Evolutionary conservation across 2,888 invertebrate species (phyloP), one percentile per base, ranked within the genome.

Genomic region (Drymonia ruficornis): DNA sequence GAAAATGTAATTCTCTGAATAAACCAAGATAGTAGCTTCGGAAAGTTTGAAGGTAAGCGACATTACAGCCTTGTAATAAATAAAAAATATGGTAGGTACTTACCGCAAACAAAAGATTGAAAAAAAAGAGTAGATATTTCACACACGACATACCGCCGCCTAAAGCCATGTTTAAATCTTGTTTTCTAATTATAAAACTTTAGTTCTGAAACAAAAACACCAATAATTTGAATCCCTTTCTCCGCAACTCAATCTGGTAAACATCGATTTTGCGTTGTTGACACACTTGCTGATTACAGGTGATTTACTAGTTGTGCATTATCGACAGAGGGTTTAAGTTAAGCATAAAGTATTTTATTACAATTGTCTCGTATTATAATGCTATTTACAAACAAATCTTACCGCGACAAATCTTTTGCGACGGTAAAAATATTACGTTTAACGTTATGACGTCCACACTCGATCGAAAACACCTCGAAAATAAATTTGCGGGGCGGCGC

Each of bases 71-170:
- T 63, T 67, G 60, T 51, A 55, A 48, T 55, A 63, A 69, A 63
- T 60, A 55, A 58, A 62, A 57, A 61, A 52, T 55, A 34, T 52
- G 51, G 49, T 59, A 53, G 67, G 65, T 71, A 94, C 97, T 96
- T 91, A 98, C 98, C 90, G 97, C 97, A 92, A 97, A 96, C 69
- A 97, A 88, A 70, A 97, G 94, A 90, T 98, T 98, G 94, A 97
- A 97, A 72, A 96, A 94, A 87, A 98, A 97, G 49, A 98, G 94
- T 59, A 98, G 94, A 86, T 97, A 98, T 91, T 98, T 98, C 73
- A 98, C 95, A 92, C 97, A 97, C 74, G 96, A 95, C 95, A 97
- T 96, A 81, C 96, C 96, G 71, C 95, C 95, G 69, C 95, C 95
- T 74, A 96, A 94, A 91, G 96, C 96, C 96, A 96, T 96, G 79